Percentiles rank a stretch among this genome's conserved stretches.
These are phyloP conservation scores for Megalurothrips usitatus DNA, from an alignment of 2,888 invertebrate species.

Conservation along the genomic window DNA sequence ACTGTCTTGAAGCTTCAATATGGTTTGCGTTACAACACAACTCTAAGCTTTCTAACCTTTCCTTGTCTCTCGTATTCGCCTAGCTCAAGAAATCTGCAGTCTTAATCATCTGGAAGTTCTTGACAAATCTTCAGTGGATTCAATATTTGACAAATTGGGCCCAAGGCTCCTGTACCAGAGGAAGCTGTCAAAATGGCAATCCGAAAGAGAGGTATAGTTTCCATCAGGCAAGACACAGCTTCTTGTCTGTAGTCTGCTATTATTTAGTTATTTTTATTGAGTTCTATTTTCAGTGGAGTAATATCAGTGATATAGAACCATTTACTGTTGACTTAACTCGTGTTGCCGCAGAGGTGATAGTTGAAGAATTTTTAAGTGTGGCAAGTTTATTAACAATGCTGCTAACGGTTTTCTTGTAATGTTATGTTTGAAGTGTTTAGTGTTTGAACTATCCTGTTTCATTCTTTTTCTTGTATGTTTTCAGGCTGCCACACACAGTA, in stretches of 20 bases:
- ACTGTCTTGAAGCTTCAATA: not conserved
- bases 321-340: conserved; percentile 1
- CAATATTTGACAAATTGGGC: not conserved
- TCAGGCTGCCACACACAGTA: not conserved
- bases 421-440: not conserved
- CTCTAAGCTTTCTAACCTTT: not conserved
- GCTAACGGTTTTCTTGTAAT: not conserved
- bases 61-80: not conserved
- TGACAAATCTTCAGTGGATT: not conserved
- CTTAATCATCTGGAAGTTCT: not conserved
- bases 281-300: not conserved
- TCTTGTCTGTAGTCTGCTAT: too few relatives aligned
- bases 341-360: not conserved
- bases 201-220: not conserved
- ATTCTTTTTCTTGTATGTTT: not conserved
- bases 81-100: not conserved
- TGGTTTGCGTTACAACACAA: not conserved
- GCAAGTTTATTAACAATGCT: not conserved
- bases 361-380: not conserved
- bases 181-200: not conserved
- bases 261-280: too few relatives aligned
- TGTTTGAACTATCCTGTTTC: not conserved
- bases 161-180: not conserved
- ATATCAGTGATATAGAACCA: too few relatives aligned
- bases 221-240: not conserved